Base-by-base conservation (phyloP, 2,113 vertebrate genomes). In the Cephalopholis sonnerati region DNA sequence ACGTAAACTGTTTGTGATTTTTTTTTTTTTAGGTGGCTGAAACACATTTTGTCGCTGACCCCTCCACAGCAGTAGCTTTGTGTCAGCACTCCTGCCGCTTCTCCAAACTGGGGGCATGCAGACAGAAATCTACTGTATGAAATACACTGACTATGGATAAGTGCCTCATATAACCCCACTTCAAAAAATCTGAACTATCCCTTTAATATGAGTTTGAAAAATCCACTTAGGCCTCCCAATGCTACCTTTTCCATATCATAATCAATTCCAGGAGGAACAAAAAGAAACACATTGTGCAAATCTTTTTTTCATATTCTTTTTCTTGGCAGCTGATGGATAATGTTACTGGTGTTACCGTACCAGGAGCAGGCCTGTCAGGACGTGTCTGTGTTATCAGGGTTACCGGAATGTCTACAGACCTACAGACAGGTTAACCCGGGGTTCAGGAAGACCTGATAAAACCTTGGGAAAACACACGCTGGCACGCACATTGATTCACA, bases 311-410 rank as follows among this genome's bases (percentile, higher is more conserved):
- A 15, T 48, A 36, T 36, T 36, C 6, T 17, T 48, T 8, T 22
- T 53, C 50, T 22, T 8, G 18, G 20, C 24, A 5, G 9, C 5
- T 20, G 15, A 39, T 64, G 13, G 55, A 62, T 82, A 24, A 22
- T 63, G 29, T 27, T 24, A 39, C 39, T 70, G 46, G 18, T 63
- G 29, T 27, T 24, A 39, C 39, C 66, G 46, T 22, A 10, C n/a
- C 13, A 8, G 18, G 13, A 63, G 2, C 1, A 24, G 39, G 9
- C 89, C 46, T 76, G 80, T 13, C 32, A 4, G 46, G 57, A 39
- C 89, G 25, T 74, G 81, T 39, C 20, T 78, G 65, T 78, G 61
- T 83, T 82, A 64, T 84, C 59, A n/a, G 32, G 1, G 2, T 50
- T 17, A 46, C 9, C 22, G 20, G 79, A 87, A 88, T 84, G 75